Conservation (phyloP, 2,113 vertebrate genomes). For the Mobula birostris region DNA sequence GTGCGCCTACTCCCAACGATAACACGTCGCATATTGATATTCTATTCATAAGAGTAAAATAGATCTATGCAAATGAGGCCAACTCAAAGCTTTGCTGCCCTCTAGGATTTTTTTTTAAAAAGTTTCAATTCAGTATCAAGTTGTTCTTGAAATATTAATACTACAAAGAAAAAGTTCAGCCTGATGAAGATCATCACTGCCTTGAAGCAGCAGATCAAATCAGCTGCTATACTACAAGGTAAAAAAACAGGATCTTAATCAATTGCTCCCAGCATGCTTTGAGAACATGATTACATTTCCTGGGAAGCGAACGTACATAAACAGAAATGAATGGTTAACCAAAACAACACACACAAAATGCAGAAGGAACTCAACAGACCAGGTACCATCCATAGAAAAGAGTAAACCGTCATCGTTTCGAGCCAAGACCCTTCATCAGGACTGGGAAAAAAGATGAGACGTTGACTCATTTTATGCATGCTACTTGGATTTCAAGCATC, state of each 20-base stretch:
- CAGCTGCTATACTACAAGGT: neutral
- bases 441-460: too few relatives aligned
- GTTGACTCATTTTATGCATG: too few relatives aligned
- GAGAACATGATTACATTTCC: conserved; percentile 18
- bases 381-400: too few relatives aligned
- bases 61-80: neutral
- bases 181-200: neutral
- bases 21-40: neutral
- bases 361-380: too few relatives aligned
- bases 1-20: neutral
- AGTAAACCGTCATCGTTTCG: too few relatives aligned
- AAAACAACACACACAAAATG: too few relatives aligned
- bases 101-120: neutral
- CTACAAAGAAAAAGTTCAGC: neutral
- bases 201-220: neutral
- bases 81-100: too few relatives aligned
- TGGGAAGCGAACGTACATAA: neutral
- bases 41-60: neutral
- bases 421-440: too few relatives aligned
- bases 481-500: too few relatives aligned
- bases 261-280: neutral
- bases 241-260: conserved; percentile 2
- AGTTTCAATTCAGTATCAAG: neutral
- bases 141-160: neutral
- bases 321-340: conserved; percentile 6